phyloP scores from a whole-genome alignment of 2,888 invertebrate species.

The Sepioteuthis lessoniana region DNA sequence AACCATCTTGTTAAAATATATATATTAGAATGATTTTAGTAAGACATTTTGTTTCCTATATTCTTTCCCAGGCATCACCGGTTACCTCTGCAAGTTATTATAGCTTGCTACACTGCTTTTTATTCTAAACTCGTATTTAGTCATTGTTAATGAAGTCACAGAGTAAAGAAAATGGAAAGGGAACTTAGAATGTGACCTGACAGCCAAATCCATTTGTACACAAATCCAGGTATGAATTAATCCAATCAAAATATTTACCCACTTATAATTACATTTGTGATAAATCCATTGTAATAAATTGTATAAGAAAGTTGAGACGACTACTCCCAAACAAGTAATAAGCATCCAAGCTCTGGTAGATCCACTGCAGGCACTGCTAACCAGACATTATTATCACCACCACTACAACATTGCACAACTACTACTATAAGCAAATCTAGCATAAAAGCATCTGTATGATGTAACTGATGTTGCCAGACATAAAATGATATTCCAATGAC shows the following conservation, averaged over 20 bases:
- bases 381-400: not conserved
- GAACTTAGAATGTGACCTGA: too few relatives aligned
- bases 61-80: too few relatives aligned
- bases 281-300: conserved; percentile 9
- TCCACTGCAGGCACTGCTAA: not conserved
- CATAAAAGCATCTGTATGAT: not conserved
- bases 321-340: not conserved
- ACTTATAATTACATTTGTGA: not conserved
- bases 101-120: too few relatives aligned
- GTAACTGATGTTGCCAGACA: not conserved
- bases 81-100: too few relatives aligned
- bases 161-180: too few relatives aligned
- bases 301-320: not conserved
- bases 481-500: not conserved
- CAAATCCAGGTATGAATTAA: too few relatives aligned
- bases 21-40: too few relatives aligned
- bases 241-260: not conserved
- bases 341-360: not conserved
- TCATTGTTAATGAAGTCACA: too few relatives aligned
- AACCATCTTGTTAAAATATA: too few relatives aligned
- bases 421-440: not conserved
- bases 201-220: too few relatives aligned
- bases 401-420: not conserved
- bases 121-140: too few relatives aligned
- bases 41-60: too few relatives aligned